These are phyloP conservation scores for Timema podura DNA, from an alignment of 2,888 invertebrate species.

Conservation along the genomic window DNA sequence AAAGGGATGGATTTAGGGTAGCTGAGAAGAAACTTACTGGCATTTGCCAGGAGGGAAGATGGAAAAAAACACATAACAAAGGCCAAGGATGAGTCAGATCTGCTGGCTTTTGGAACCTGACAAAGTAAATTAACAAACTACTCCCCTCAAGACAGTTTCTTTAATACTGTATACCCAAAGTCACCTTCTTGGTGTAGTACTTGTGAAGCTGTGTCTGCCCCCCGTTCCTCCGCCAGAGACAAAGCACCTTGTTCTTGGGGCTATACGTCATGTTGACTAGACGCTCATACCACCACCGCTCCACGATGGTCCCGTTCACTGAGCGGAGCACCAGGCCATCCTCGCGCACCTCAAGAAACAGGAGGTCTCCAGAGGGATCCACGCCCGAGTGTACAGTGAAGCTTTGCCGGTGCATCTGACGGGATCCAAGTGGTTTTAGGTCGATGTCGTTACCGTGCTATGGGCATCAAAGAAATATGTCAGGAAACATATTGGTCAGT, in stretches of 20 bases:
- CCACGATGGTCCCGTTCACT: slow-evolving; percentile 79
- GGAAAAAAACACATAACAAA: background rate
- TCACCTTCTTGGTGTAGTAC: slow-evolving; percentile 97
- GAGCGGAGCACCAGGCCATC: slow-evolving; percentile 86
- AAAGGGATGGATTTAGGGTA: too few species aligned
- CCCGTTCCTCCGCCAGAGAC: slow-evolving; percentile 94
- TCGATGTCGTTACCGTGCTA: slow-evolving; percentile 94
- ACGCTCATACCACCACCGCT: slow-evolving; percentile 99
- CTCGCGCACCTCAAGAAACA: slow-evolving; percentile 93
- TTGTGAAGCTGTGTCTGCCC: slow-evolving; percentile 95
- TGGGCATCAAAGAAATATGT: background rate
- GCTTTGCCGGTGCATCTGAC: slow-evolving; percentile 92
- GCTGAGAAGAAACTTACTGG: too few species aligned
- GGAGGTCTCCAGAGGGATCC: slow-evolving; percentile 84
- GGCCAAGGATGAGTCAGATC: background rate
- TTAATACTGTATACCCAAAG: slow-evolving; percentile 15
- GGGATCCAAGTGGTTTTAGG: slow-evolving; percentile 90
- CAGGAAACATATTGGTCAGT: background rate
- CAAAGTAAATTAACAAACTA: background rate
- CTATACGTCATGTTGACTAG: slow-evolving; percentile 99
- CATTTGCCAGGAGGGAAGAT: too few species aligned
- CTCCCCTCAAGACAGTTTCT: background rate
- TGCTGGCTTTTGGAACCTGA: background rate
- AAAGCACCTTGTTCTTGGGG: slow-evolving; percentile 95
- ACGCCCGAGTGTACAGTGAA: slow-evolving; percentile 96